Percentiles rank a stretch among this genome's conserved stretches.
Conservation (phyloP, 1,140 invertebrate species). For the Frieseomelitta varia region DNA sequence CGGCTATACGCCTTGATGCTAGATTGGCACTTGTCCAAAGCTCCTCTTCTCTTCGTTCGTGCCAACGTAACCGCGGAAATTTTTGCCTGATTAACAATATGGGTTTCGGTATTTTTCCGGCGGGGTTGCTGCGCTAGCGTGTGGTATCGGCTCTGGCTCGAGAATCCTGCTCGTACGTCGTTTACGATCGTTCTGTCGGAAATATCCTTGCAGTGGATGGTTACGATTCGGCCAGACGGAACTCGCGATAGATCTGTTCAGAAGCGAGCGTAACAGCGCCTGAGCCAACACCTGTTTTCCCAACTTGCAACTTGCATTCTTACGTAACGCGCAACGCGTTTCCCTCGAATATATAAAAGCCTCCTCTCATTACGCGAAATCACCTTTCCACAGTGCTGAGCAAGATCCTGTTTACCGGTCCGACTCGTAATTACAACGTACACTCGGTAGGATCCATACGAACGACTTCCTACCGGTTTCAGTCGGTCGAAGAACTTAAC, state of each 20-base stretch:
- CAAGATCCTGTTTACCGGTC: slow-evolving; percentile 15
- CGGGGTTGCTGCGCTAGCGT: background rate
- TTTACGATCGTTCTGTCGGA: slow-evolving; percentile 16
- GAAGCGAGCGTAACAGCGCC: background rate
- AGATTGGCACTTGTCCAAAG: slow-evolving; percentile 77
- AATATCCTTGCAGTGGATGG: slow-evolving; percentile 3
- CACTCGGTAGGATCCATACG: background rate
- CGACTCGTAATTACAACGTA: slow-evolving; percentile 34
- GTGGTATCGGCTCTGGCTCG: background rate
- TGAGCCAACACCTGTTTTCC: background rate
- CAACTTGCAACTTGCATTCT: slow-evolving; percentile 25
- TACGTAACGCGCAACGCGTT: slow-evolving; percentile 36
- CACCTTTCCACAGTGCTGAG: background rate
- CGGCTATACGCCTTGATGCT: slow-evolving; percentile 63
- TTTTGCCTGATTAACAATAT: slow-evolving; percentile 78
- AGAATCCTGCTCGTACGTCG: slow-evolving; percentile 11
- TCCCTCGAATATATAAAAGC: background rate
- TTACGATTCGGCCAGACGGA: background rate
- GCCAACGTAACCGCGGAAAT: slow-evolving; percentile 74
- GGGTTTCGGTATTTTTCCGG: slow-evolving; percentile 72
- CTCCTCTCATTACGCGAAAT: background rate
- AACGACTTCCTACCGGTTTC: slow-evolving; percentile 19
- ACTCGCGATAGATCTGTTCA: background rate
- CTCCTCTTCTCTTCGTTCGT: slow-evolving; percentile 63
- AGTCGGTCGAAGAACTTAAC: slow-evolving; percentile 8